A percentile compares a stretch with the other conserved stretches of the same genome.
Conservation (phyloP, 2,113 vertebrate species). For the Takifugu bimaculatus region DNA sequence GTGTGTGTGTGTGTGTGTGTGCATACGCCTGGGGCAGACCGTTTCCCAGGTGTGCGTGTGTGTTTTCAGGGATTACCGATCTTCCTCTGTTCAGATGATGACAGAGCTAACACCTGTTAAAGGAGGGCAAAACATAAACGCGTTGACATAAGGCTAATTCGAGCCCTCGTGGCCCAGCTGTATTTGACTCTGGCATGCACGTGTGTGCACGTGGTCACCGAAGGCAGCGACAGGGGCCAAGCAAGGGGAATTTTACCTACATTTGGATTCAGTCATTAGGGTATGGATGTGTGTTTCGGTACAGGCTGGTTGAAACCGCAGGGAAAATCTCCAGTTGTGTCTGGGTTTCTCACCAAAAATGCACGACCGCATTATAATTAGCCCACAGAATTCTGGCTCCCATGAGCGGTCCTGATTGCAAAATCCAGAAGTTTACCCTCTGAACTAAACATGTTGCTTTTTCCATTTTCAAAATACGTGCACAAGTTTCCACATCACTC, state of each 20-base stretch:
- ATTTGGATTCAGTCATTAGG: not conserved
- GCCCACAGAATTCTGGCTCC: too few species aligned
- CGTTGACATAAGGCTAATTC: conserved; percentile 34
- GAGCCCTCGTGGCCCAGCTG: conserved; percentile 29
- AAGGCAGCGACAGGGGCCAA: not conserved
- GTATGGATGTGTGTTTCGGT: too few species aligned
- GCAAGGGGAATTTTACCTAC: not conserved
- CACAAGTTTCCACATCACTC: too few species aligned
- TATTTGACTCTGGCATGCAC: conserved; percentile 20
- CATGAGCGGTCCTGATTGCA: too few species aligned
- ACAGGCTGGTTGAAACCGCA: too few species aligned
- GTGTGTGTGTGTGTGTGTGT: conserved; percentile 14
- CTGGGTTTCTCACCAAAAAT: too few species aligned
- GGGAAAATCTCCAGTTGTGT: too few species aligned
- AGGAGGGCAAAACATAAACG: conserved; percentile 31
- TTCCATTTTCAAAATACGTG: too few species aligned
- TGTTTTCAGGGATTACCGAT: conserved; percentile 32
- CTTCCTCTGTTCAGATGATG: conserved; percentile 30
- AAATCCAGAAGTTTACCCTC: too few species aligned
- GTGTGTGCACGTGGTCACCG: not conserved
- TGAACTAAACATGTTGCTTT: too few species aligned
- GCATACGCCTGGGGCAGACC: conserved; percentile 27
- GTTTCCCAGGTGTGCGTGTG: conserved; percentile 50
- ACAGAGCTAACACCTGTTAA: conserved; percentile 50
- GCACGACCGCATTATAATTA: too few species aligned